Conservation (phyloP, 2,888 invertebrate genomes). For the Siphlonurus alternatus region DNA sequence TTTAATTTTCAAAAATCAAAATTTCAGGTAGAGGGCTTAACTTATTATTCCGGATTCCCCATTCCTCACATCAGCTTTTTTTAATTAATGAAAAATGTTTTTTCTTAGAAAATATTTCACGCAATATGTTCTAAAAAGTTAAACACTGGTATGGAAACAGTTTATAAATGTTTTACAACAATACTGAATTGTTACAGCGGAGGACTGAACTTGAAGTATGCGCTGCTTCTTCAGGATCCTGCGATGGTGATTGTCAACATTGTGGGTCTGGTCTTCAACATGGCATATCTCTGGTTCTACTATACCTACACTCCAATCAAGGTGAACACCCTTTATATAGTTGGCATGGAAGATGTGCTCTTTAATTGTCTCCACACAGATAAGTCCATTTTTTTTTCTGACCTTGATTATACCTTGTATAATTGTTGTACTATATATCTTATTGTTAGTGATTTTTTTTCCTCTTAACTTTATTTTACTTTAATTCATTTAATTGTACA, state of each 20-base stretch:
- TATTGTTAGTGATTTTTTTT: background rate
- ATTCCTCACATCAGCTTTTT: too few species aligned
- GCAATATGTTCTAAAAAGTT: too few species aligned
- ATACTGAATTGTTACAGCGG: conserved; percentile 36
- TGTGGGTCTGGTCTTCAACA: conserved; percentile 51
- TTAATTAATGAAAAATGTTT: too few species aligned
- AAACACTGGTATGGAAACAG: too few species aligned
- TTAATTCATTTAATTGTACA: background rate
- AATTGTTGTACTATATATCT: background rate
- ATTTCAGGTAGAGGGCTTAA: too few species aligned
- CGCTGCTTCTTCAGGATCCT: conserved; percentile 50
- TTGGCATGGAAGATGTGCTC: too few species aligned
- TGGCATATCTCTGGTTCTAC: conserved; percentile 46
- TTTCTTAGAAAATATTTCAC: too few species aligned
- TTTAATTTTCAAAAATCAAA: too few species aligned
- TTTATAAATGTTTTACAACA: too few species aligned
- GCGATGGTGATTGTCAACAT: conserved; percentile 65
- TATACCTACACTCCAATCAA: conserved; percentile 40
- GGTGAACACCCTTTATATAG: conserved; percentile 18
- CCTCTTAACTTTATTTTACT: background rate
- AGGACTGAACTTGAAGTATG: conserved; percentile 58
- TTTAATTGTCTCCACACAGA: too few species aligned
- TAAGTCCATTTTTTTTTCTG: background rate
- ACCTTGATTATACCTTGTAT: background rate
- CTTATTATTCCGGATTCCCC: too few species aligned